These are phyloP conservation scores for Neolamprologus toae DNA, from an alignment of 2,113 vertebrate genomes.

Conservation along the genomic window DNA sequence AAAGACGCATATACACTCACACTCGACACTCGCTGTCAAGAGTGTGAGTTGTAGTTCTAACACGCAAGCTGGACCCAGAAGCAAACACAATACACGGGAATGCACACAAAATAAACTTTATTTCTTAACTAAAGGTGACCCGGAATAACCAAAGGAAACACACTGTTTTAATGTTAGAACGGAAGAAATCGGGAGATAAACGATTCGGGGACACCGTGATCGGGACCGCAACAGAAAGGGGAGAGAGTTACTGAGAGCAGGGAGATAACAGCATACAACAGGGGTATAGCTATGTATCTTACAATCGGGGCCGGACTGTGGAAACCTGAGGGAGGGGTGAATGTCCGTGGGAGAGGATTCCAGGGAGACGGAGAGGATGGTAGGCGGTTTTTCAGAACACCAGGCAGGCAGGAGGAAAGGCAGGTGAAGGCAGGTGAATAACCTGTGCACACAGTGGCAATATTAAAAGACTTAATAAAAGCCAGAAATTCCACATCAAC, in stretches of 20 bases:
- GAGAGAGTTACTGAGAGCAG: not conserved
- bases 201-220: accelerated
- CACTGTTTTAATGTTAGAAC: not conserved
- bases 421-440: not conserved
- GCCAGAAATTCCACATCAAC: not conserved
- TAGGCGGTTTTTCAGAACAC: not conserved
- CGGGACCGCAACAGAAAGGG: not conserved
- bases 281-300: not conserved
- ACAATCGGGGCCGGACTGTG: not conserved
- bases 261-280: not conserved
- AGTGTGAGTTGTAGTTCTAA: no score
- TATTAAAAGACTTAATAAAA: not conserved
- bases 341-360: not conserved
- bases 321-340: not conserved
- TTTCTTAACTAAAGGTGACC: not conserved
- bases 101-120: not conserved
- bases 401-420: not conserved
- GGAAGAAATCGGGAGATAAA: not conserved
- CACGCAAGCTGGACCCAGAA: not conserved
- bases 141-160: not conserved
- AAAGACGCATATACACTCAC: not conserved
- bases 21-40: not conserved
- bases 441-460: not conserved
- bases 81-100: not conserved
- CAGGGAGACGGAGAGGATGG: not conserved